Conservation (phyloP, 2,797 vertebrate species). For the Bufotes viridis region DNA sequence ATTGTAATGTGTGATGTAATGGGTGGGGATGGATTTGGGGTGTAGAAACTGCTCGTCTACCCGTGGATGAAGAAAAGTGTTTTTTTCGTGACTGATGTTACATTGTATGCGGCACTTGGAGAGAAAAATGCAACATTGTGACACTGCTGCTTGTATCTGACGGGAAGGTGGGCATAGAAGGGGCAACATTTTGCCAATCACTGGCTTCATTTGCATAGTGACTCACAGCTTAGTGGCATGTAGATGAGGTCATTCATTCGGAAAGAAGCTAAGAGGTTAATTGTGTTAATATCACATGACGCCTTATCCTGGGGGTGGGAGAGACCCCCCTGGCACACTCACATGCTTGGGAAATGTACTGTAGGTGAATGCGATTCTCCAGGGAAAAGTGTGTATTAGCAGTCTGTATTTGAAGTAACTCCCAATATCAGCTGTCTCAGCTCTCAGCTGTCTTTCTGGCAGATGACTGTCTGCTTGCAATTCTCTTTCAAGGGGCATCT, state of each 20-base stretch:
- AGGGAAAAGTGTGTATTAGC: conserved; percentile 5
- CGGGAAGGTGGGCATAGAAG: neutral
- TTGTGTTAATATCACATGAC: conserved; percentile 12
- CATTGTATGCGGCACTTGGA: neutral
- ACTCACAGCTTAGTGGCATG: conserved; percentile 6
- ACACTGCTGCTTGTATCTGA: neutral
- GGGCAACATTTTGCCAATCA: neutral
- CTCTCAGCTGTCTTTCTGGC: conserved; percentile 44
- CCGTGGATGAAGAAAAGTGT: neutral
- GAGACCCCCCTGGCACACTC: neutral
- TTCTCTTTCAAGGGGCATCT: conserved; percentile 7
- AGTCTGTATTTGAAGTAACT: conserved; percentile 6
- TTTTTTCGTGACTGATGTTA: neutral
- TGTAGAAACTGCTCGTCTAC: neutral
- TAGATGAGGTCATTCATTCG: neutral
- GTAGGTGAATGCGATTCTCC: conserved; percentile 11
- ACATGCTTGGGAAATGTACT: neutral
- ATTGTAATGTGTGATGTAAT: conserved; percentile 41
- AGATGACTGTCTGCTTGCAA: neutral
- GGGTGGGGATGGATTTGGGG: conserved; percentile 43
- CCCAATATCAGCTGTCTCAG: conserved; percentile 44
- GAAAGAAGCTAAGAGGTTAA: neutral
- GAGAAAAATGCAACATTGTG: conserved; percentile 14
- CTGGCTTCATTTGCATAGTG: neutral
- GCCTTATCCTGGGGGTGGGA: neutral